These are phyloP conservation scores for Gallinago nigripennis DNA, from an alignment of 2,797 vertebrate species.

Conservation along the genomic window DNA sequence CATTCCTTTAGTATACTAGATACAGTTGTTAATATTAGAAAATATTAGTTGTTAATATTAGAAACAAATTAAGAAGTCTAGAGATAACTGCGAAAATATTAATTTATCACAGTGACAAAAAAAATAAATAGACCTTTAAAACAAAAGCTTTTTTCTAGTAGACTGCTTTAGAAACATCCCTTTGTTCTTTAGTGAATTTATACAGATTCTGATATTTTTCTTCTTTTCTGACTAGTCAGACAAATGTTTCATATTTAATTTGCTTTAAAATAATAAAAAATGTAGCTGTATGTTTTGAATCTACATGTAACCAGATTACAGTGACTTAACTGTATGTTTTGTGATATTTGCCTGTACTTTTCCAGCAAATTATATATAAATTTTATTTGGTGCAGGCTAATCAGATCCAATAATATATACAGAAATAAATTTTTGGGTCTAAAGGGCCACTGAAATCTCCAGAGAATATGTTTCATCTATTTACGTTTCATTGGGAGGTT, in stretches of 20 bases:
- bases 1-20: neutral
- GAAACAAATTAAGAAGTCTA: neutral
- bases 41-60: neutral
- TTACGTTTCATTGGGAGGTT: neutral
- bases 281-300: neutral
- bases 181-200: neutral
- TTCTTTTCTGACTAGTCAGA: neutral
- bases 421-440: neutral
- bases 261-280: neutral
- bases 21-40: neutral
- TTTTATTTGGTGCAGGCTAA: constrained; percentile 24
- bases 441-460: neutral
- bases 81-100: neutral
- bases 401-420: neutral
- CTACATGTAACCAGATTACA: neutral
- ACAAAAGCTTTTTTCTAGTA: neutral
- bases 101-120: neutral
- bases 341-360: neutral
- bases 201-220: neutral
- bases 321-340: neutral
- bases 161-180: neutral
- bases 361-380: neutral
- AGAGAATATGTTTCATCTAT: neutral
- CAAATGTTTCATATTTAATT: neutral
- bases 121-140: neutral